Percentiles rank a stretch among this genome's conserved stretches.
phyloP scores from a whole-genome alignment of 1,140 invertebrate genomes.

The Zaprionus ghesquierei region DNA sequence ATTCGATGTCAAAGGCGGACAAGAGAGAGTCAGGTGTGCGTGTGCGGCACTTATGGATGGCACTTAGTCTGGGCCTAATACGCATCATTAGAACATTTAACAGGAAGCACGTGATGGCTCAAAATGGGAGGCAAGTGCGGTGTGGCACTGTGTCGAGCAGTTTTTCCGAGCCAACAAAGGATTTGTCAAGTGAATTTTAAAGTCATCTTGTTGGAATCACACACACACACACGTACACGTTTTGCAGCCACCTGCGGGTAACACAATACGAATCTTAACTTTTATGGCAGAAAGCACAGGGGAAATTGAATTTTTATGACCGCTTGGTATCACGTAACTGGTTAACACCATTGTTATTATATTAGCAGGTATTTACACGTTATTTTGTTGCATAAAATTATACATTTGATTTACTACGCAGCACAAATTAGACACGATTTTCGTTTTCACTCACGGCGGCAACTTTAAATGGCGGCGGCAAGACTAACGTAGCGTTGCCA shows the following conservation, averaged over 20 bases:
- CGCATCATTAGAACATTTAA: slow-evolving; percentile 80
- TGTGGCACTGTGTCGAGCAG: too few relatives aligned
- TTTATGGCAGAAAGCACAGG: not conserved
- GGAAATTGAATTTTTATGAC: not conserved
- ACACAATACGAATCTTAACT: not conserved
- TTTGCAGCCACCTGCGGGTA: not conserved
- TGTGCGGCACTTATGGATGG: slow-evolving; percentile 75
- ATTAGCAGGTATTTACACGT: not conserved
- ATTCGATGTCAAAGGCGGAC: slow-evolving; percentile 65
- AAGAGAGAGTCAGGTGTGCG: slow-evolving; percentile 62
- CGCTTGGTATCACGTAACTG: not conserved
- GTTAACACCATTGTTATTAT: not conserved
- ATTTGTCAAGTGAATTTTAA: slow-evolving; percentile 56
- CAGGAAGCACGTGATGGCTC: slow-evolving; percentile 73
- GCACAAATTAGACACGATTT: not conserved
- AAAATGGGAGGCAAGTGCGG: slow-evolving; percentile 9
- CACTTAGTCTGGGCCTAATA: slow-evolving; percentile 77
- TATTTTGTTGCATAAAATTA: not conserved
- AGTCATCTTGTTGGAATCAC: slow-evolving; percentile 2
- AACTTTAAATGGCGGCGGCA: slow-evolving; percentile 4
- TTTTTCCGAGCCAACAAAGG: slow-evolving; percentile 36
- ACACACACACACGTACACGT: not conserved
- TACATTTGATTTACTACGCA: not conserved
- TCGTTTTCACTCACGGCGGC: not conserved
- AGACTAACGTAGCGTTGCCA: slow-evolving; percentile 7